Evolutionary conservation across 2,113 vertebrate genomes (phyloP), one percentile per base, ranked within the genome.

Genomic region (Todiramphus saurophagus): DNA sequence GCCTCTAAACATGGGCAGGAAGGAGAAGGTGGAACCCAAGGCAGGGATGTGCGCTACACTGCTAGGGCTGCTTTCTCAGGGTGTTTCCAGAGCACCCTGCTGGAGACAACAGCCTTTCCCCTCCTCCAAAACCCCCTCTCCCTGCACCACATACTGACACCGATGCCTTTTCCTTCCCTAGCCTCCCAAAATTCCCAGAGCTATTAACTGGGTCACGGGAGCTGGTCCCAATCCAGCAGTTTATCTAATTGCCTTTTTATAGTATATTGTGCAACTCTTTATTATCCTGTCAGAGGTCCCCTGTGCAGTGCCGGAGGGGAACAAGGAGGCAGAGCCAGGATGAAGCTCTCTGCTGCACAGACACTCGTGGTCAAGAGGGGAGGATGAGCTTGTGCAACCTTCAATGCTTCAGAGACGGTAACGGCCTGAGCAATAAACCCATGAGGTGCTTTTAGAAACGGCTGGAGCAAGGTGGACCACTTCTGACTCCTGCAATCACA

Each of bases 211-310:
- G 98, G 98, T 98, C 98, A 97, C 67, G 5, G 93, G 90, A 97
- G 94, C 97, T 97, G 98, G 85, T 98, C 98, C 97, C 97, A 97
- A 35, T 96, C 97, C 98, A 97, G 98, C 97, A 97, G 97, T 98
- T 98, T 95, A 67, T 94, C 97, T 98, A 98, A 98, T 98, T 98
- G 98, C 98, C 98, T 98, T 98, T 98, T 98, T 97, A 98, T 96
- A 98, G 98, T 94, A 94, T 89, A 92, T 90, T 77, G 89, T 97
- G 97, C 95, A 89, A 96, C 97, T 98, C 98, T 98, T 98, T 94
- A 98, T 98, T 98, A 98, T 88, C 95, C 98, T 98, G 98, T 98
- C 98, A 98, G 98, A 88, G 97, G 86, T 96, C 58, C 90, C 97
- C 93, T 79, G 44, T 19, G 63, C 68, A 78, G 96, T 33, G 87